Percentiles rank a stretch among this genome's conserved stretches.
These are phyloP conservation scores for Conomelus anceps DNA, from an alignment of 2,888 invertebrate species.

Conservation along the genomic window DNA sequence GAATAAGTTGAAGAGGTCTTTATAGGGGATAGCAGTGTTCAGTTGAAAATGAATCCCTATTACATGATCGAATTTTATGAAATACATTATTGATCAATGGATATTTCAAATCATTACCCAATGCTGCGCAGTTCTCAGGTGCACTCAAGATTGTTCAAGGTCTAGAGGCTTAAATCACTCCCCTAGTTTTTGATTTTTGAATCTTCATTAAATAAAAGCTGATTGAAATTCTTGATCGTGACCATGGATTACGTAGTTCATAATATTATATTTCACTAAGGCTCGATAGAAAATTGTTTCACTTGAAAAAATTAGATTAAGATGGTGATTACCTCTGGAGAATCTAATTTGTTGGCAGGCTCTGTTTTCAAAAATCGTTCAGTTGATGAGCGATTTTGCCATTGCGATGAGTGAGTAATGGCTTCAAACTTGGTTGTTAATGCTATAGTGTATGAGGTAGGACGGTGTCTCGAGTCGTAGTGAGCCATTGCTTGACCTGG, in stretches of 20 bases:
- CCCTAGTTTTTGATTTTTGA: too few species aligned
- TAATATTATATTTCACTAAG: neutral
- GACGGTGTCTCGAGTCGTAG: slow-evolving; percentile 74
- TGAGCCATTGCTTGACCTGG: slow-evolving; percentile 57
- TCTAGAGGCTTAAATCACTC: too few species aligned
- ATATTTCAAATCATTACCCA: too few species aligned
- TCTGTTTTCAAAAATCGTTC: neutral
- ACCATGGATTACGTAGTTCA: neutral
- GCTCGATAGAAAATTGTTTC: neutral
- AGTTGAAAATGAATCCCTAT: too few species aligned
- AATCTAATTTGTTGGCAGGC: neutral
- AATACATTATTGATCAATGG: too few species aligned
- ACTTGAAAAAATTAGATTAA: too few species aligned
- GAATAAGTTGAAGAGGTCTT: too few species aligned
- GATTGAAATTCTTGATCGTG: neutral
- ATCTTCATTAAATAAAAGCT: neutral
- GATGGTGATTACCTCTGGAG: neutral
- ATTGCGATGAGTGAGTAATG: slow-evolving; percentile 59
- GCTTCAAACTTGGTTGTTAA: slow-evolving; percentile 54
- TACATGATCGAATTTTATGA: too few species aligned
- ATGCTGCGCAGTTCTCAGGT: too few species aligned
- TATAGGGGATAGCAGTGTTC: too few species aligned
- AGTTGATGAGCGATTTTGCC: slow-evolving; percentile 41
- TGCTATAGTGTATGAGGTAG: slow-evolving; percentile 53
- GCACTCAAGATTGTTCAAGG: too few species aligned